phyloP scores from a whole-genome alignment of 2,113 vertebrate species.

The Zapus hudsonius region DNA sequence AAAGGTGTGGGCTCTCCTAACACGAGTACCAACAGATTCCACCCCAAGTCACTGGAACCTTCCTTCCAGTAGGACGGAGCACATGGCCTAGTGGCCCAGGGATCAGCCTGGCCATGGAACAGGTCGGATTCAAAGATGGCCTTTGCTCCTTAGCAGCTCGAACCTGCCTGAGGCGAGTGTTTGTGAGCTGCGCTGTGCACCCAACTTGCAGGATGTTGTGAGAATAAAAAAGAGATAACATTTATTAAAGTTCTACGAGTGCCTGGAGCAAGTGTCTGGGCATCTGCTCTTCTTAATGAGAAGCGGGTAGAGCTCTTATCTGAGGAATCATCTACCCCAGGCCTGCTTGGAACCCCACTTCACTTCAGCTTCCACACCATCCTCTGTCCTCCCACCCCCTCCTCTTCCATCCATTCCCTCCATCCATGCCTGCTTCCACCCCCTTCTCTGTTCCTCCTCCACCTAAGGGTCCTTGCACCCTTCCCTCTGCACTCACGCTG shows the following conservation, averaged over 20 bases:
- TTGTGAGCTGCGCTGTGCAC: fast-evolving
- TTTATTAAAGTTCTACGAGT: fast-evolving
- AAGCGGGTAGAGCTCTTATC: neutral
- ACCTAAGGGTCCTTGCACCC: neutral
- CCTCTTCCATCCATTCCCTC: neutral
- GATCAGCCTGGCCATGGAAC: fast-evolving
- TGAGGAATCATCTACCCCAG: fast-evolving
- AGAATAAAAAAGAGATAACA: too few relatives aligned
- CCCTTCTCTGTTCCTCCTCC: neutral
- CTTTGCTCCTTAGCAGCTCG: neutral
- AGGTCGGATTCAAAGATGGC: too few relatives aligned
- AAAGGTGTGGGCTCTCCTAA: neutral
- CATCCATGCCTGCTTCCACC: neutral
- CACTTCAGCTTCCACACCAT: fast-evolving
- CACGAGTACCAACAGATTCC: fast-evolving
- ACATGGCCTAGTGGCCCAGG: fast-evolving
- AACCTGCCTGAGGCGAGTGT: too few relatives aligned
- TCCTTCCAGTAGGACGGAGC: fast-evolving
- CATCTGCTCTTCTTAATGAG: fast-evolving
- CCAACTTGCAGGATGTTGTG: fast-evolving
- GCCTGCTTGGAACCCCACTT: too few relatives aligned
- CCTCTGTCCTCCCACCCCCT: too few relatives aligned
- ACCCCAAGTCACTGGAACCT: fast-evolving
- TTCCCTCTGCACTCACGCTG: fast-evolving
- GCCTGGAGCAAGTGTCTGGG: neutral